phyloP scores from a whole-genome alignment of 2,797 vertebrate genomes.

The Poecilia velifera region DNA sequence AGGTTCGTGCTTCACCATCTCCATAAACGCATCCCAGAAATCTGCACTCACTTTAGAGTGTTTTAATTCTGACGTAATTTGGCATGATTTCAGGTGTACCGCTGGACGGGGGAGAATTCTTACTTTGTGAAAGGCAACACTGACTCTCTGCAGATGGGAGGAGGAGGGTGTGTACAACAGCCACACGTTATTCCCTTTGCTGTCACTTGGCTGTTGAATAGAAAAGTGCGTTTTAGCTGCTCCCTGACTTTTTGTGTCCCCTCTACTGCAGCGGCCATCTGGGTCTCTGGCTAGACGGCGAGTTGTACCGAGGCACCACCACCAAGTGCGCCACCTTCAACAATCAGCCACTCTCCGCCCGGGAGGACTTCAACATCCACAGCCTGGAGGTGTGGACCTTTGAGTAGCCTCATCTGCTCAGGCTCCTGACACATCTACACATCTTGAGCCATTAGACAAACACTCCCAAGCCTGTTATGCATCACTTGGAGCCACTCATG shows the following conservation, averaged over 20 bases:
- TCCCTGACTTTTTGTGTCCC: neutral
- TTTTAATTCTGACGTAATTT: neutral
- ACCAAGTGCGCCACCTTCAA: slow-evolving; percentile 95
- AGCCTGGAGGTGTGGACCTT: slow-evolving; percentile 94
- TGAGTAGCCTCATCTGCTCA: slow-evolving; percentile 65
- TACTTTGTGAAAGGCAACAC: slow-evolving; percentile 98
- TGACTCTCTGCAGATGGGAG: slow-evolving; percentile 95
- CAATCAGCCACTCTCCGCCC: slow-evolving; percentile 92
- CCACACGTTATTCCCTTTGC: neutral
- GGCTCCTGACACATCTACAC: slow-evolving; percentile 18
- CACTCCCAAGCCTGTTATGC: slow-evolving; percentile 38
- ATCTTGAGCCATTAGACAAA: slow-evolving; percentile 12
- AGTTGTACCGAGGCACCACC: slow-evolving; percentile 93
- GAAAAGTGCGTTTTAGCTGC: neutral
- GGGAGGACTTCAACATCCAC: slow-evolving; percentile 96
- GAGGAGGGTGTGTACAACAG: slow-evolving; percentile 88
- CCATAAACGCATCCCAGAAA: neutral
- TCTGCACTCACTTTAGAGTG: neutral
- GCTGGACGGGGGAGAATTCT: slow-evolving; percentile 97
- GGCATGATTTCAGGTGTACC: slow-evolving; percentile 84
- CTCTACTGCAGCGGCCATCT: slow-evolving; percentile 85
- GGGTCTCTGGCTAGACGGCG: slow-evolving; percentile 96
- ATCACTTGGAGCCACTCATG: slow-evolving; percentile 47
- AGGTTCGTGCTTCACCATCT: slow-evolving; percentile 76
- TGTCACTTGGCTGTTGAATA: neutral